phyloP scores from a whole-genome alignment of 2,888 invertebrate genomes.

The Drosophila eohydei region DNA sequence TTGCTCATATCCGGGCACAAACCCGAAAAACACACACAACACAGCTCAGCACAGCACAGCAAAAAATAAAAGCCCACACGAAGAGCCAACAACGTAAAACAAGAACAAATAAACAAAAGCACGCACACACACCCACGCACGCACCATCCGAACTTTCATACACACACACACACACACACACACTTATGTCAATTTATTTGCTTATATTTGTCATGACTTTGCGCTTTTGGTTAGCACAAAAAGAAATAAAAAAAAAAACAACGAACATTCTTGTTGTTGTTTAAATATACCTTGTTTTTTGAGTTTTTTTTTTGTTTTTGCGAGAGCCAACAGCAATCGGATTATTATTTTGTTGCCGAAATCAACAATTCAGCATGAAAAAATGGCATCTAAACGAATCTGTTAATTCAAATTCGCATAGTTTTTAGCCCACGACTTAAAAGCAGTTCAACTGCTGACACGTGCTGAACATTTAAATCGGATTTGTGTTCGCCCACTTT shows the following conservation, averaged over 20 bases:
- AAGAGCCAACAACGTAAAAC: constrained; percentile 2
- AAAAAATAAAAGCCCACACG: not conserved
- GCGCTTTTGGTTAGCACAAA: constrained; percentile 55
- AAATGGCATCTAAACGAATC: constrained; percentile 11
- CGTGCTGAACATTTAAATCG: constrained; percentile 8
- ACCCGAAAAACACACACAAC: constrained; percentile 30
- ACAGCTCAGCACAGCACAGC: not conserved
- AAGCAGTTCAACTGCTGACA: not conserved
- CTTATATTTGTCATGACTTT: constrained; percentile 66
- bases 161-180: constrained; percentile 28
- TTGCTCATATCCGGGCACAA: constrained; percentile 38
- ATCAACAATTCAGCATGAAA: constrained; percentile 27
- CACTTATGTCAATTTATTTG: constrained; percentile 14
- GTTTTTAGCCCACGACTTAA: constrained; percentile 21
- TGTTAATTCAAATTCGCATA: constrained; percentile 23
- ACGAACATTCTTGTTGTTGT: not conserved
- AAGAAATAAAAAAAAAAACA: constrained; percentile 4
- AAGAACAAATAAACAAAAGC: constrained; percentile 16
- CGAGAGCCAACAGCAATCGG: constrained; percentile 12
- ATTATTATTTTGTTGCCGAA: constrained; percentile 57
- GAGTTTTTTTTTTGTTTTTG: not conserved
- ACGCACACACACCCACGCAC: constrained; percentile 10
- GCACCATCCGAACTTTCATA: constrained; percentile 14
- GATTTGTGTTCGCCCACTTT: constrained; percentile 19
- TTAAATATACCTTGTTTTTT: not conserved